Evolutionary conservation across 2,113 vertebrate genomes (phyloP).

Genomic region (Capreolus pygargus): DNA sequence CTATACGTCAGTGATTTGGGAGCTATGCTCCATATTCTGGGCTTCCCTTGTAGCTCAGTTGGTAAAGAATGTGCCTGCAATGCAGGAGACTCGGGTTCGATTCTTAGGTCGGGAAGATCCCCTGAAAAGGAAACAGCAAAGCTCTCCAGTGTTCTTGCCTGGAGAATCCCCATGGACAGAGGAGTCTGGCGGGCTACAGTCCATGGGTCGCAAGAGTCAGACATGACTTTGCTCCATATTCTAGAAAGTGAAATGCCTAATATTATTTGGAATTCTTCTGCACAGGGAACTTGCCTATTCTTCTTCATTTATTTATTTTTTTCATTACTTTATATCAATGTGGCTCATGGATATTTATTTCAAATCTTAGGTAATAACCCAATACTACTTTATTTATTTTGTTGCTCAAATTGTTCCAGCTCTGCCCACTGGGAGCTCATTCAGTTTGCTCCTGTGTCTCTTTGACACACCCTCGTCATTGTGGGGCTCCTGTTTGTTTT

Average conservation of each 20-base stretch:
- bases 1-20: neutral
- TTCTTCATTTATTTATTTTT: neutral
- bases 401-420: neutral
- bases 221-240: neutral
- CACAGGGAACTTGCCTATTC: neutral
- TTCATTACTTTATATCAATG: neutral
- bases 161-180: neutral
- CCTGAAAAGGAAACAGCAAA: neutral
- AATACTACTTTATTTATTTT: neutral
- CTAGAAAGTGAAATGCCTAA: neutral
- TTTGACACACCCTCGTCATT: neutral
- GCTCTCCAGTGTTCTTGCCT: neutral
- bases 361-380: neutral
- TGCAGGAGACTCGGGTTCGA: neutral
- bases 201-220: neutral
- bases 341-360: neutral
- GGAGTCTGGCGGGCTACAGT: neutral
- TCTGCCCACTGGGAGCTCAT: neutral
- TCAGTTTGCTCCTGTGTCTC: neutral
- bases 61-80: neutral
- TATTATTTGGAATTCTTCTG: neutral
- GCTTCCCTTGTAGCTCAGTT: neutral
- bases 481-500: neutral
- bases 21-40: neutral
- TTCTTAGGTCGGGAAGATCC: neutral